These are phyloP conservation scores for Glaucomys volans DNA, from an alignment of 2,113 vertebrate species.

Conservation along the genomic window DNA sequence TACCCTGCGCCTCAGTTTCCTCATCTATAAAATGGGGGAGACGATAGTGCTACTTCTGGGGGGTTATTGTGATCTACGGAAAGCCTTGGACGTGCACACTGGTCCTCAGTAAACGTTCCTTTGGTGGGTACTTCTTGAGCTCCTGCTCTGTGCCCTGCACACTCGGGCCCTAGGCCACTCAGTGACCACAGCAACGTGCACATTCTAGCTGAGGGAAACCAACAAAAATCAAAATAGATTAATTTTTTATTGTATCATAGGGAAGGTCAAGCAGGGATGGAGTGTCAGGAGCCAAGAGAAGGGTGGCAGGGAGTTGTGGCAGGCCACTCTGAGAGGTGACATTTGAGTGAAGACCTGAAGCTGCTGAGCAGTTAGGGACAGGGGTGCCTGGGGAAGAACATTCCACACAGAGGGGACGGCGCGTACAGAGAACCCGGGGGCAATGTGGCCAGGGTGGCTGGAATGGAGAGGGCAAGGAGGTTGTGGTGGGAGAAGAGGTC, in stretches of 20 bases:
- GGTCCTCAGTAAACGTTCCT: neutral
- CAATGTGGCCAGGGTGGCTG: neutral
- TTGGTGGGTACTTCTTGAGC: neutral
- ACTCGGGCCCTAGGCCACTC: neutral
- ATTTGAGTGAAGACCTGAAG: neutral
- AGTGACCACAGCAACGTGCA: neutral
- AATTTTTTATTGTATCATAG: neutral
- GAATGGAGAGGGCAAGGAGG: neutral
- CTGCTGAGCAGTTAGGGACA: fast-evolving
- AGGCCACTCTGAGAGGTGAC: neutral
- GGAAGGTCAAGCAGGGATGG: neutral
- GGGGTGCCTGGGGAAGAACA: neutral
- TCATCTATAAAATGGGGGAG: neutral
- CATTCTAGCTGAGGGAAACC: neutral
- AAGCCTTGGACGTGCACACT: neutral
- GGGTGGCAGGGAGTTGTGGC: neutral
- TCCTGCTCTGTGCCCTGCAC: fast-evolving
- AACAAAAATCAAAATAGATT: neutral
- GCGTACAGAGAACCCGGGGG: neutral
- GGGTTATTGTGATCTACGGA: too few relatives aligned
- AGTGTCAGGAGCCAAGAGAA: neutral
- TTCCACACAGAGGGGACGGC: neutral
- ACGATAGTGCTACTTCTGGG: neutral
- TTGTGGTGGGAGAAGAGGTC: neutral
- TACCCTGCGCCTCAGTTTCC: neutral